Conservation (phyloP, 1,140 invertebrate genomes). For the Microplitis mediator region DNA sequence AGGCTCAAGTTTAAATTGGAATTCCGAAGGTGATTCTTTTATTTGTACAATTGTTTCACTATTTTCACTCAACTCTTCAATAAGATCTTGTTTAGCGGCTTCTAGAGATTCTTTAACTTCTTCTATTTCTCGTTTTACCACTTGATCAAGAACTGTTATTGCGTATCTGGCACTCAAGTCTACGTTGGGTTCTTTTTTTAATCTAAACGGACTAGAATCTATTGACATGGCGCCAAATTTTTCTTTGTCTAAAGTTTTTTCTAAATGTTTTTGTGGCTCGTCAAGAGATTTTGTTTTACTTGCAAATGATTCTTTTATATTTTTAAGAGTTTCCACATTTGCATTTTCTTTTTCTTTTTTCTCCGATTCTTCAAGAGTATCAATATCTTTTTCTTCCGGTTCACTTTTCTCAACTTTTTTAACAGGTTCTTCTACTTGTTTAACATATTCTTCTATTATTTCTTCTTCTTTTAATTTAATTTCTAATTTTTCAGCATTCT, state of each 20-base stretch:
- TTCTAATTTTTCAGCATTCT: not conserved
- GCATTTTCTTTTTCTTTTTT: conserved; percentile 34
- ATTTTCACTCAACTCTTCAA: conserved; percentile 66
- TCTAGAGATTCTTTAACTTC: conserved; percentile 74
- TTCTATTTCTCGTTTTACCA: conserved; percentile 69
- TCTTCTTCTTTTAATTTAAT: not conserved
- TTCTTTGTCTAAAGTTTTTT: conserved; percentile 35
- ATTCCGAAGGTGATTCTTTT: conserved; percentile 75
- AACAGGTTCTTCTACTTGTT: not conserved
- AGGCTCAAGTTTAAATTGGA: conserved; percentile 68
- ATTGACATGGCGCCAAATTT: conserved; percentile 45
- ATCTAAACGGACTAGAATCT: conserved; percentile 69
- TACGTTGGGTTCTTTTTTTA: conserved; percentile 71
- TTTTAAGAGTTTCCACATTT: conserved; percentile 40
- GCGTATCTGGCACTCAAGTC: conserved; percentile 58
- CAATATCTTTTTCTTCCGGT: conserved; percentile 4
- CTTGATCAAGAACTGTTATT: conserved; percentile 60
- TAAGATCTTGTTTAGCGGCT: conserved; percentile 69
- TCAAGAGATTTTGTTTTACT: conserved; percentile 27
- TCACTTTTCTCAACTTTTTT: not conserved
- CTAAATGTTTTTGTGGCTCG: conserved; percentile 30
- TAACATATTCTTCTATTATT: not conserved
- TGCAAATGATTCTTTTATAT: conserved; percentile 34
- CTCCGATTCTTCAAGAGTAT: conserved; percentile 1
- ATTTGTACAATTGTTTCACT: conserved; percentile 59